Conservation (phyloP, 1,140 invertebrate genomes). For the Caenorhabditis latens region DNA sequence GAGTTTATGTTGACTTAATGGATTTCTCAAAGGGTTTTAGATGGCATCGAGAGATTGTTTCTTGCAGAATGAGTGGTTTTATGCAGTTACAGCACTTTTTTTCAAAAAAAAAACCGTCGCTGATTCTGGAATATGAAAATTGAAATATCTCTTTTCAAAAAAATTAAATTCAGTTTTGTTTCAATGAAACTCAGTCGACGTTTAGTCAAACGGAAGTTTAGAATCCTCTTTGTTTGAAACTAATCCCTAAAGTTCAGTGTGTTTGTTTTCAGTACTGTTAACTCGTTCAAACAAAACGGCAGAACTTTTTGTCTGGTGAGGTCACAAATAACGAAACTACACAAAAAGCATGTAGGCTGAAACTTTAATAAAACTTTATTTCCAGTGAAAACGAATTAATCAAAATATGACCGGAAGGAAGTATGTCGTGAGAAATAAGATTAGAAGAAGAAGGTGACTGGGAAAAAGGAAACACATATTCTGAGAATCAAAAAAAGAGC, state of each 20-base stretch:
- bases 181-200: neutral
- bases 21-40: neutral
- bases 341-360: neutral
- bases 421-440: neutral
- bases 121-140: too few species aligned
- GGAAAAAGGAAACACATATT: neutral
- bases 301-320: neutral
- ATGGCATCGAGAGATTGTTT: neutral
- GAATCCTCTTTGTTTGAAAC: slow-evolving; percentile 1
- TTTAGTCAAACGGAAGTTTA: too few species aligned
- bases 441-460: neutral
- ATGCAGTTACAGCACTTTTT: neutral
- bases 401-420: slow-evolving; percentile 11
- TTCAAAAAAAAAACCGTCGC: neutral
- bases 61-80: neutral
- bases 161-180: neutral
- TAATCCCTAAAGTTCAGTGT: neutral
- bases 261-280: slow-evolving; percentile 3
- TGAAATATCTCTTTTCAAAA: too few species aligned
- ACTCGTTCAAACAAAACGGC: neutral
- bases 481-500: neutral
- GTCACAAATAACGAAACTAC: neutral
- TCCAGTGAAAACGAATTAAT: neutral
- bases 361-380: neutral
- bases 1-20: slow-evolving; percentile 17